These are phyloP conservation scores for Austrolebias charrua DNA, from an alignment of 2,797 vertebrate species.

Conservation along the genomic window DNA sequence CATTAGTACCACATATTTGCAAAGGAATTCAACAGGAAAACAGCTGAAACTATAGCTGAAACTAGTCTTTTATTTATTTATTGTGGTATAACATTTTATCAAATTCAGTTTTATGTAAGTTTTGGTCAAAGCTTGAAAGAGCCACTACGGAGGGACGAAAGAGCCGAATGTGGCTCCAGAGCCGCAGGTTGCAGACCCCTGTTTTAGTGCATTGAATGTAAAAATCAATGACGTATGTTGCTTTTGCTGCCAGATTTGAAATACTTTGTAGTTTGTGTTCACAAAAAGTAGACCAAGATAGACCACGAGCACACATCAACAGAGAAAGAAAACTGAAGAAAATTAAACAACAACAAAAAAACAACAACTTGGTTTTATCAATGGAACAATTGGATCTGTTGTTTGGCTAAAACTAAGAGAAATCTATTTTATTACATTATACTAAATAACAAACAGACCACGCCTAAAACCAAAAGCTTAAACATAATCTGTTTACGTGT, in stretches of 20 bases:
- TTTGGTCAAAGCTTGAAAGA: too few relatives aligned
- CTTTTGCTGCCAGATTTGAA: slow-evolving; percentile 8
- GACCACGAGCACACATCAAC: neutral
- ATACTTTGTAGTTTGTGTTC: slow-evolving; percentile 3
- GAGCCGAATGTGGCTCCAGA: too few relatives aligned
- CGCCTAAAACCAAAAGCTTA: slow-evolving; percentile 10
- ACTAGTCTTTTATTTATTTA: too few relatives aligned
- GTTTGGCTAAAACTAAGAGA: slow-evolving; percentile 1
- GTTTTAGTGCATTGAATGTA: slow-evolving; percentile 1
- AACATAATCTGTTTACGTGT: slow-evolving; percentile 19
- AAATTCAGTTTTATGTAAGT: too few relatives aligned
- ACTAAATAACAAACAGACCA: slow-evolving; percentile 10
- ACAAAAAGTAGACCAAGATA: neutral
- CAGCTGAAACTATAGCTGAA: too few relatives aligned
- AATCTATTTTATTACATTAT: neutral
- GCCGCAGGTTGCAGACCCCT: too few relatives aligned
- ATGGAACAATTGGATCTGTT: neutral
- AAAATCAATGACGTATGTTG: neutral
- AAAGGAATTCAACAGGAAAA: too few relatives aligned
- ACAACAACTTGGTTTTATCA: too few relatives aligned
- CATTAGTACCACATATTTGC: too few relatives aligned
- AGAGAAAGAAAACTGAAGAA: neutral
- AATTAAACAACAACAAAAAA: too few relatives aligned
- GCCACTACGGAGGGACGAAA: too few relatives aligned
- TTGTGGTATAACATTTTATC: too few relatives aligned